phyloP scores from a whole-genome alignment of 2,888 invertebrate species.

The Rhorus exstirpatorius region DNA sequence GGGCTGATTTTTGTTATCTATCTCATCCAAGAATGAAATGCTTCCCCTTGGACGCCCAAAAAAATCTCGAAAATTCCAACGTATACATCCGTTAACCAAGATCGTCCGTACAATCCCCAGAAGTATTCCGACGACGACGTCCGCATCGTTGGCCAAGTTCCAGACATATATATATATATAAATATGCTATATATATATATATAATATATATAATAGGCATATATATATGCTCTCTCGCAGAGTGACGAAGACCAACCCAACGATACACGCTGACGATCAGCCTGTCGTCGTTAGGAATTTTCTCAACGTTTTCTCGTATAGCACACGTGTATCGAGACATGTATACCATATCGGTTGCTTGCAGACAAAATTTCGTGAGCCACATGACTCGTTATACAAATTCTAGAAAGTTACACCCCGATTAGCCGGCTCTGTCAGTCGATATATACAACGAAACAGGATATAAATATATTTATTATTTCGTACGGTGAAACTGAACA shows the following conservation, averaged over 20 bases:
- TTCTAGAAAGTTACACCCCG: background rate
- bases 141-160: conserved; percentile 69
- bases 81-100: conserved; percentile 42
- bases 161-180: too few relatives aligned
- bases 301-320: conserved; percentile 26
- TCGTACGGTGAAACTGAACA: background rate
- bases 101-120: conserved; percentile 62
- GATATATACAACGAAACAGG: background rate
- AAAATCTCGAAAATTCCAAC: conserved; percentile 53
- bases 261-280: conserved; percentile 44
- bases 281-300: conserved; percentile 60
- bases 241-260: conserved; percentile 26
- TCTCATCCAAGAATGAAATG: background rate
- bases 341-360: conserved; percentile 9
- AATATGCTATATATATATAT: too few relatives aligned
- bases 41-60: conserved; percentile 9
- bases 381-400: background rate
- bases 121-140: conserved; percentile 63
- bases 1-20: background rate
- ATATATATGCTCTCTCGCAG: conserved; percentile 19
- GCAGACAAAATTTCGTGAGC: background rate
- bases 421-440: too few relatives aligned
- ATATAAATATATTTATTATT: background rate
- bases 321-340: conserved; percentile 24
- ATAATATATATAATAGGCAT: too few relatives aligned